phyloP scores from a whole-genome alignment of 2,888 invertebrate species.

The Seira ritae region DNA sequence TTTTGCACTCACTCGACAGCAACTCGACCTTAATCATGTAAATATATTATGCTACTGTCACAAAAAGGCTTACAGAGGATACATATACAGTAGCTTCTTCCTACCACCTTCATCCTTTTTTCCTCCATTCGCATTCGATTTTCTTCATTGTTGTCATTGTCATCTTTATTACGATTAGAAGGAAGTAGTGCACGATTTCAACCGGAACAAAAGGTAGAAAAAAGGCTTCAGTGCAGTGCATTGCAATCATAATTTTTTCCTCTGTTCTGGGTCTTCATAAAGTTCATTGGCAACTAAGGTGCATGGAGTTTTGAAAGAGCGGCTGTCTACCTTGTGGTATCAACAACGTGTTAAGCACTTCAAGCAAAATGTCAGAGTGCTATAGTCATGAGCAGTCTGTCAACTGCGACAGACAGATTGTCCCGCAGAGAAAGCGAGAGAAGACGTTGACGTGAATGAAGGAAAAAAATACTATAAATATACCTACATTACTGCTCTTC shows the following conservation, averaged over 20 bases:
- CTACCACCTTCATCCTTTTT: not conserved
- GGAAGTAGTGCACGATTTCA: conserved; percentile 33
- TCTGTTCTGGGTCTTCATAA: not conserved
- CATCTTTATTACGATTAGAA: conserved; percentile 28
- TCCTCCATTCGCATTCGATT: too few species aligned
- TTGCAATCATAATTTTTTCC: not conserved
- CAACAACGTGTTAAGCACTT: conserved; percentile 61
- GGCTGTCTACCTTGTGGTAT: conserved; percentile 63
- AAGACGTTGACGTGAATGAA: conserved; percentile 55
- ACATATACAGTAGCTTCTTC: not conserved
- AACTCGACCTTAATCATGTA: not conserved
- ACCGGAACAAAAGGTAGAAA: not conserved
- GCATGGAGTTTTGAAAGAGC: conserved; percentile 37
- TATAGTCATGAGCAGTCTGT: conserved; percentile 60
- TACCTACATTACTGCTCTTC: not conserved
- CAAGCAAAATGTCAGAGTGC: conserved; percentile 55
- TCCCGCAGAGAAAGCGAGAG: conserved; percentile 42
- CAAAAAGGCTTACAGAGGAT: too few species aligned
- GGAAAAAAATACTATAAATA: not conserved
- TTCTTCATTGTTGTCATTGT: not conserved
- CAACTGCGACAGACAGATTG: conserved; percentile 60
- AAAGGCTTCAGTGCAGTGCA: too few species aligned
- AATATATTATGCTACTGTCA: not conserved
- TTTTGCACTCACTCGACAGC: too few species aligned
- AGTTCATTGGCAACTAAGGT: conserved; percentile 27